A percentile compares a stretch with the other conserved stretches of the same genome.
Conservation (phyloP, 2,888 invertebrate species). For the Patella depressa region DNA sequence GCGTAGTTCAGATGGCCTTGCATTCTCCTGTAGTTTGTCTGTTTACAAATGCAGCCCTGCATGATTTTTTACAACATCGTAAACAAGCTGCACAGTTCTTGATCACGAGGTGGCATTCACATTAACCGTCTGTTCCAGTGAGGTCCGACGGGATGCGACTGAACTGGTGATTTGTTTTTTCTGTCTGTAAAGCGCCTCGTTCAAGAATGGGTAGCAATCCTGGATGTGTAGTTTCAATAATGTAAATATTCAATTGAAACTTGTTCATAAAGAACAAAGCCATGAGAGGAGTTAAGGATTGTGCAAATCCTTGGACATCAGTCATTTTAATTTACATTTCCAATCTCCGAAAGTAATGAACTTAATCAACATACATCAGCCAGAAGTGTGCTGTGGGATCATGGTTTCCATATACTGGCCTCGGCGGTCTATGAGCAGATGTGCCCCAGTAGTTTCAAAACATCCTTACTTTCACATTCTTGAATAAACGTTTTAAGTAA, state of each 20-base stretch:
- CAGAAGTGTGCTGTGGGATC: slow-evolving; percentile 38
- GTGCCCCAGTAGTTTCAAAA: not conserved
- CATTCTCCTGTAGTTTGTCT: not conserved
- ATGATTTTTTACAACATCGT: not conserved
- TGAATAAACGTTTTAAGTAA: not conserved
- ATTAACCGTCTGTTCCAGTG: not conserved
- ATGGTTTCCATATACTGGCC: slow-evolving; percentile 27
- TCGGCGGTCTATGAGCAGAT: not conserved
- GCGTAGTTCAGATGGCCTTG: not conserved
- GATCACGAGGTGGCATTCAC: not conserved
- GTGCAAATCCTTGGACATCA: slow-evolving; percentile 34
- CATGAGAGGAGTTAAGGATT: slow-evolving; percentile 26
- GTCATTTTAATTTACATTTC: slow-evolving; percentile 27
- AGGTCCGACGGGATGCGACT: not conserved
- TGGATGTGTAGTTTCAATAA: slow-evolving; percentile 22
- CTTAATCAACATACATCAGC: slow-evolving; percentile 34
- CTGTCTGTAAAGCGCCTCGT: not conserved
- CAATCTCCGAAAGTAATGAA: slow-evolving; percentile 22
- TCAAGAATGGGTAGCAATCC: not conserved
- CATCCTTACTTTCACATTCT: not conserved
- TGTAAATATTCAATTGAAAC: slow-evolving; percentile 37
- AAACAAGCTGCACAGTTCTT: not conserved
- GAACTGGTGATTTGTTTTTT: not conserved
- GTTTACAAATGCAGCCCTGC: not conserved
- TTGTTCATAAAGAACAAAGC: slow-evolving; percentile 36